Percentiles rank a stretch among this genome's conserved stretches.
Evolutionary conservation across 2,113 vertebrate genomes (phyloP).

Genomic region (Larimichthys polyactis): DNA sequence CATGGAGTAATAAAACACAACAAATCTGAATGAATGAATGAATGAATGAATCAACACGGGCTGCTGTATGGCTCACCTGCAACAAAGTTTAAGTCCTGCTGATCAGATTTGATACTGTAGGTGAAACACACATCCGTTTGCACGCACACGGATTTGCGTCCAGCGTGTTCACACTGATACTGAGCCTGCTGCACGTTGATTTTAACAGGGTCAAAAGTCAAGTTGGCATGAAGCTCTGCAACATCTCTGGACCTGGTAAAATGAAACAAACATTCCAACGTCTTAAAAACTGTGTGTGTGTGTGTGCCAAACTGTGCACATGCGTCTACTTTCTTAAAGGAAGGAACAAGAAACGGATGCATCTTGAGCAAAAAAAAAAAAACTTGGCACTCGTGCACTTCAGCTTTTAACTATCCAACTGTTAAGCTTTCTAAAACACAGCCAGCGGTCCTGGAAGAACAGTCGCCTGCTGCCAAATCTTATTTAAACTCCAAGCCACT

Average conservation of each 20-base stretch:
- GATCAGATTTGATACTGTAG: slow-evolving; percentile 88
- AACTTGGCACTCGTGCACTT: slow-evolving; percentile 21
- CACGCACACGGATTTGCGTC: slow-evolving; percentile 88
- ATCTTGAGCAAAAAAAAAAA: slow-evolving; percentile 11
- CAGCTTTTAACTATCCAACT: slow-evolving; percentile 8
- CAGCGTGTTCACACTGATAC: slow-evolving; percentile 85
- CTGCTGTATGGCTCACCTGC: slow-evolving; percentile 79
- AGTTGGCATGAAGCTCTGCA: slow-evolving; percentile 89
- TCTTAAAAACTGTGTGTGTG: not conserved
- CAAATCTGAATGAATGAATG: not conserved
- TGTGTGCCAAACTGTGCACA: not conserved
- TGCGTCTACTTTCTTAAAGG: slow-evolving; percentile 23
- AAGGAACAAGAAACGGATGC: slow-evolving; percentile 40
- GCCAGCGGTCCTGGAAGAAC: slow-evolving; percentile 40
- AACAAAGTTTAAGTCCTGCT: slow-evolving; percentile 26
- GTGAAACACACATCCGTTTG: slow-evolving; percentile 87
- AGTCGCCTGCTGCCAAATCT: slow-evolving; percentile 60
- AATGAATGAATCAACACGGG: not conserved
- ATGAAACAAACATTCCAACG: slow-evolving; percentile 9
- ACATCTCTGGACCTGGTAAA: slow-evolving; percentile 93
- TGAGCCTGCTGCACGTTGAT: slow-evolving; percentile 94
- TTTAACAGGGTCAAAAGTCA: slow-evolving; percentile 89
- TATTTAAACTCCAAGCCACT: slow-evolving; percentile 63
- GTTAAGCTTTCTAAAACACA: slow-evolving; percentile 44
- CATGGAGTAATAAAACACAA: not conserved